Conservation (phyloP, 2,113 vertebrate genomes). For the Spea bombifrons region DNA sequence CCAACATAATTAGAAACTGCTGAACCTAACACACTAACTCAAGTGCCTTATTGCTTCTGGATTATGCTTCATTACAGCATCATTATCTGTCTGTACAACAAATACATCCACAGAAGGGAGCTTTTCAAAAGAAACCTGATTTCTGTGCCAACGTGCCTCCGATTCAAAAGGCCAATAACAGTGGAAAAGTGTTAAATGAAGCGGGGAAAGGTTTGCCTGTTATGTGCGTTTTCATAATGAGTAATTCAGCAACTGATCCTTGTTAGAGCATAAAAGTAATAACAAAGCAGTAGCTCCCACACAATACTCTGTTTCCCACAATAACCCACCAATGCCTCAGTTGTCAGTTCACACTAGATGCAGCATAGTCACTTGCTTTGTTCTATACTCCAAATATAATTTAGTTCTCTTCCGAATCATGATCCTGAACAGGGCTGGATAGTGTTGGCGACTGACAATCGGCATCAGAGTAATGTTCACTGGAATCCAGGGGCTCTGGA, state of each 20-base stretch:
- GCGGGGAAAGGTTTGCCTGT: too few species aligned
- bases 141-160: background rate
- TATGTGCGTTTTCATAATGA: too few species aligned
- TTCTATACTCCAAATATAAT: too few species aligned
- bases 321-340: too few species aligned
- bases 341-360: background rate
- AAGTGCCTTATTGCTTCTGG: slow-evolving; percentile 43
- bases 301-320: background rate
- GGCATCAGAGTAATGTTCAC: slow-evolving; percentile 11
- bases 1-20: background rate
- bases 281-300: background rate
- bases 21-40: slow-evolving; percentile 5
- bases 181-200: background rate
- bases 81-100: background rate
- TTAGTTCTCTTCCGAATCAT: too few species aligned
- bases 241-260: background rate
- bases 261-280: background rate
- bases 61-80: background rate
- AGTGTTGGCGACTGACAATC: slow-evolving; percentile 3
- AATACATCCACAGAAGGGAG: background rate
- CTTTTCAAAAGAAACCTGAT: background rate
- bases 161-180: background rate
- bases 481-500: background rate
- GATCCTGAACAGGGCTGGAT: slow-evolving; percentile 4
- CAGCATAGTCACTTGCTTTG: background rate